Evolutionary conservation across 2,113 vertebrate species (phyloP), one percentile per base, ranked within the genome.

Genomic region (Sinosuthora webbiana): DNA sequence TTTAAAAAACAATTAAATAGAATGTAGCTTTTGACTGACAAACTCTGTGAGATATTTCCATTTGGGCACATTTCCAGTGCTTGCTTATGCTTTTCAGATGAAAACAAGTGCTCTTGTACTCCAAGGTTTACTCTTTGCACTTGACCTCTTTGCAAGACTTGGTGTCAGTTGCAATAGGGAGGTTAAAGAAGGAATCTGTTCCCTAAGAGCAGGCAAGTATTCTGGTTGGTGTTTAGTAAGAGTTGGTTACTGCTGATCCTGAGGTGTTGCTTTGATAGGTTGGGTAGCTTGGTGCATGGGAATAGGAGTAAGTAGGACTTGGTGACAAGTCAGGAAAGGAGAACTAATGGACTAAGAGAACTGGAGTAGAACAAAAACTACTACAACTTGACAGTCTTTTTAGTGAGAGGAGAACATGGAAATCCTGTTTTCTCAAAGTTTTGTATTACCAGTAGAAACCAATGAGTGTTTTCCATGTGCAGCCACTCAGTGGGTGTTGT

Each of bases 391-490:
- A 11, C 16, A 52, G 28, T 23, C 14, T 60, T 71, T 30, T 44
- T 35, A 25, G 6, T 41, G 45, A 45, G 22, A 71, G 41, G 33
- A 73, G 35, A 74, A 33, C 4, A 8, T 31, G 27, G 50, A 77
- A 70, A n/a, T 44, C 6, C 6, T n/a, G 12, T 59, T 41, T 68
- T 45, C 15, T 62, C 13, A 65, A 67, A 62, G 16, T 24, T 33
- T 15, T 18, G 3, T 7, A 31, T 6, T 30, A 33, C 11, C 11
- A 23, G 0, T 50, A 19, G 33, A 59, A 76, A 53, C 6, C 5
- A 59, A 1, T 44, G 15, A 21, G 9, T n/a, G 4, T 33, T 45
- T 85, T 67, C 50, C 11, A 7, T 31, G 31, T 65, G 60, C 39
- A 87, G 42, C 15, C 8, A 10, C 31, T 11, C 25, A 13, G 27